phyloP scores from a whole-genome alignment of 2,797 vertebrate species.

The Crypturellus tataupa region DNA sequence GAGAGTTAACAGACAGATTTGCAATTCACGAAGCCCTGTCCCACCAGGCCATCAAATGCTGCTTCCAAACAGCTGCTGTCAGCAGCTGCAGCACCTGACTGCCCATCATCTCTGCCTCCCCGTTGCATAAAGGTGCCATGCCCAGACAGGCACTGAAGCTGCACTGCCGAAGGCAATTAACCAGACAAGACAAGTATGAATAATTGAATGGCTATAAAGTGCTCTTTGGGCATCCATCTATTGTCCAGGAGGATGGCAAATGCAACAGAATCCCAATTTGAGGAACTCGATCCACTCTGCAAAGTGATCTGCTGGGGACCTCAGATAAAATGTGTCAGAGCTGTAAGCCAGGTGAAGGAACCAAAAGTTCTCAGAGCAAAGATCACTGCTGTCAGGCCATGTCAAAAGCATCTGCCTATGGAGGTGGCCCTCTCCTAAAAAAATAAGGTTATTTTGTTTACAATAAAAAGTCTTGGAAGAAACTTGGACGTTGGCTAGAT shows the following conservation, averaged over 20 bases:
- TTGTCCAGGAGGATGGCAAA: constrained; percentile 68
- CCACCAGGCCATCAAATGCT: background rate
- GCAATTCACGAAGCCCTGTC: background rate
- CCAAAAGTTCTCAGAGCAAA: background rate
- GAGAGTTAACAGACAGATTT: background rate
- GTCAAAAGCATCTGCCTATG: background rate
- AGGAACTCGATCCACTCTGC: constrained; percentile 73
- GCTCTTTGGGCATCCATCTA: constrained; percentile 46
- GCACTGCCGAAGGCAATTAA: constrained; percentile 72
- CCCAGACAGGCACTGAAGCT: constrained; percentile 28
- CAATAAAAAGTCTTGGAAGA: background rate
- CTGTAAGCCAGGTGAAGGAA: constrained; percentile 49
- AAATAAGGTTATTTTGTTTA: background rate
- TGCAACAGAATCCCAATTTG: constrained; percentile 75
- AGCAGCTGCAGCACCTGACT: background rate
- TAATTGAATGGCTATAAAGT: constrained; percentile 79
- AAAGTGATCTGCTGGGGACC: constrained; percentile 71
- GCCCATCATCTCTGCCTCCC: background rate
- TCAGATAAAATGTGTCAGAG: constrained; percentile 39
- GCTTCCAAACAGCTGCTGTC: background rate
- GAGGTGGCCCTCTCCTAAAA: background rate
- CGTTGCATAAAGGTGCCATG: background rate
- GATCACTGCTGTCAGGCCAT: background rate
- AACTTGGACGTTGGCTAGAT: background rate
- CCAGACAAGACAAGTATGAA: constrained; percentile 78